Base-by-base conservation (phyloP, 1,140 invertebrate genomes). In the Archivesica marissinica region DNA sequence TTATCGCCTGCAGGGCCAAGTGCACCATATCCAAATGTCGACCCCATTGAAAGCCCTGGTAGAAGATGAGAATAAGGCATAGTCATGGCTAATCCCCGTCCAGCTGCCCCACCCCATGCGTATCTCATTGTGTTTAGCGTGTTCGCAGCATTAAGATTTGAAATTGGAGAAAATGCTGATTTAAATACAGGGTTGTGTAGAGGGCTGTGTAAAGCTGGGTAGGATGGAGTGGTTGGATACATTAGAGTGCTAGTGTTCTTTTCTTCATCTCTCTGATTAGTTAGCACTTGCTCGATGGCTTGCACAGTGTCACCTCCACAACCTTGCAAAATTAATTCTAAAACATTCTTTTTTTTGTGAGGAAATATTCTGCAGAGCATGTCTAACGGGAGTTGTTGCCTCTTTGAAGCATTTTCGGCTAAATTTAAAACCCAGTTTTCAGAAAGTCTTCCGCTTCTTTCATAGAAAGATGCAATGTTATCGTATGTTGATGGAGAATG, bases 231-330 rank as follows among this genome's bases (percentile, higher is more conserved):
- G 0, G 68, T 11, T 7, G 54, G 44, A 9, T 61, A 25, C 13
- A 85, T 9, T 7, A 74, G 23, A 30, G 35, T 52, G 6, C 23
- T 68, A 13, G 38, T 35, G n/a, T 28, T 85, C 25, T 61, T 56
- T 38, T 81, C 77, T 59, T 76, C 81, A 52, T 89, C 88, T 6
- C 74, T 30, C 80, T 92, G 89, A 52, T 87, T 91, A 66, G 87
- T 90, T 56, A 92, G 80, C 13, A 93, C 86, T 59, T 97, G 96
- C 92, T 99, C 97, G 95, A 99, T 98, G 0, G 97, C 97, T 88
- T 97, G 96, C 0, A 98, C 96, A 0, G 98, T 96, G 91, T 98
- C 97, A 0, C 97, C 97, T 95, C 94, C 96, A 94, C 94, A 96
- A 77, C 95, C 94, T 79, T 96, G 95, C 4, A 98, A 94, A 61